A percentile compares a stretch with the other conserved stretches of the same genome.
phyloP scores from a whole-genome alignment of 2,888 invertebrate species.

The Drosophila subquinaria region DNA sequence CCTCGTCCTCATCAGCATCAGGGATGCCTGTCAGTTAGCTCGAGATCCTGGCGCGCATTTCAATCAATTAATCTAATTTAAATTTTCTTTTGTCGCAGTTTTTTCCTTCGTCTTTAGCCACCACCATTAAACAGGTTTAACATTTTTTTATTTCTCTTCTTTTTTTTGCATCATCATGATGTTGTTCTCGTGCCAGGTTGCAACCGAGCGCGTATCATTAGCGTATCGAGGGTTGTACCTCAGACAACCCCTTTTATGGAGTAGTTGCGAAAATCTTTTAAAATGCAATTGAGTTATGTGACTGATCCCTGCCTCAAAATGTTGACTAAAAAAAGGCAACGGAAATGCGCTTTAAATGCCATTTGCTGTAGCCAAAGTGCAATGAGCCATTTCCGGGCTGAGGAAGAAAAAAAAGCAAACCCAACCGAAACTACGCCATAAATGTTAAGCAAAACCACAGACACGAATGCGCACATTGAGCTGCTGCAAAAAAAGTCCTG shows the following conservation, averaged over 20 bases:
- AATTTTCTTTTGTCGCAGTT: conserved; percentile 75
- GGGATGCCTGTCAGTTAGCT: conserved; percentile 43
- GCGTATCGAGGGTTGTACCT: conserved; percentile 62
- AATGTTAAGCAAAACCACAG: conserved; percentile 79
- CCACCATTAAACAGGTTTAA: conserved; percentile 76
- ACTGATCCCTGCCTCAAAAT: conserved; percentile 49
- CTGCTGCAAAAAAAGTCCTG: conserved; percentile 27
- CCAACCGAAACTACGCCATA: conserved; percentile 54
- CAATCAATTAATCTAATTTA: conserved; percentile 85
- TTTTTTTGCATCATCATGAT: conserved; percentile 60
- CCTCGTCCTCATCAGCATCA: conserved; percentile 1
- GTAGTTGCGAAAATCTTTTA: conserved; percentile 13
- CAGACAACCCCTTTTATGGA: conserved; percentile 26
- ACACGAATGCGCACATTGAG: conserved; percentile 54
- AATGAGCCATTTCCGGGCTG: conserved; percentile 76
- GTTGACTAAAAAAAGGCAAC: conserved; percentile 48
- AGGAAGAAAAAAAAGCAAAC: conserved; percentile 30
- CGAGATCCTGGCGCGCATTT: conserved; percentile 63
- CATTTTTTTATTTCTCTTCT: conserved; percentile 29
- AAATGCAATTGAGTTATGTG: conserved; percentile 66
- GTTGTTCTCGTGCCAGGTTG: conserved; percentile 57
- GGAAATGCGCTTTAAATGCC: conserved; percentile 82
- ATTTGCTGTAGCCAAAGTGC: conserved; percentile 81
- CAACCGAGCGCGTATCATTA: conserved; percentile 54
- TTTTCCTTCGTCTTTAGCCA: conserved; percentile 45